These are phyloP conservation scores for Tachypleus tridentatus DNA, from an alignment of 1,140 invertebrate species.

Conservation along the genomic window DNA sequence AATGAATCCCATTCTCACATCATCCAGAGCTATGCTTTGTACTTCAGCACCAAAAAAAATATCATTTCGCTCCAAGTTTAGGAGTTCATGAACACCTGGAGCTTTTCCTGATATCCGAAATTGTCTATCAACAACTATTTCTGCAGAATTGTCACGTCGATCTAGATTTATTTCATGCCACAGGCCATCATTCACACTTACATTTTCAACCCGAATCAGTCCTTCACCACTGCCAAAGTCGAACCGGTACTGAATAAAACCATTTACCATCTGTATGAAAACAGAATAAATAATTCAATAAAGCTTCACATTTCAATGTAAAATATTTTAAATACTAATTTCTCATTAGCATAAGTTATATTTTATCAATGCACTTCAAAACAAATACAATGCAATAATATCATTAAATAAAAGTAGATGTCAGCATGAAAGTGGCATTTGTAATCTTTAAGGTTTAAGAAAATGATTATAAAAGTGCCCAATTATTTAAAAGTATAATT, in stretches of 20 bases:
- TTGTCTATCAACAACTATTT: conserved; percentile 62
- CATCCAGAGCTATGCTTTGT: conserved; percentile 43
- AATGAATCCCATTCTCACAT: conserved; percentile 60
- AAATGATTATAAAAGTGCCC: too few relatives aligned
- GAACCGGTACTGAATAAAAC: conserved; percentile 73
- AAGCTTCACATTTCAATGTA: too few relatives aligned
- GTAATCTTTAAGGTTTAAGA: too few relatives aligned
- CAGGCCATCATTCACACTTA: conserved; percentile 66
- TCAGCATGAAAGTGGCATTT: too few relatives aligned
- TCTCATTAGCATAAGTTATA: too few relatives aligned
- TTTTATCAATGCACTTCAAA: too few relatives aligned
- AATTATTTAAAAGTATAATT: too few relatives aligned
- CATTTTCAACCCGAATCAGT: conserved; percentile 56
- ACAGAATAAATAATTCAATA: too few relatives aligned
- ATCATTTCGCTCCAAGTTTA: conserved; percentile 74
- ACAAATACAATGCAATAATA: too few relatives aligned
- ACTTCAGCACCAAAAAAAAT: conserved; percentile 77
- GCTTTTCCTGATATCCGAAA: conserved; percentile 63
- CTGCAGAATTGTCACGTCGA: conserved; percentile 60
- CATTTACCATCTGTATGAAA: conserved; percentile 40
- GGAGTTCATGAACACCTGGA: conserved; percentile 64
- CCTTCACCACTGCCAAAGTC: conserved; percentile 82
- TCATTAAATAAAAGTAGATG: too few relatives aligned
- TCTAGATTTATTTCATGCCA: conserved; percentile 81
- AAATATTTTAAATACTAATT: too few relatives aligned